Evolutionary conservation across 2,888 invertebrate genomes (phyloP).

Genomic region (Phasia obesa): DNA sequence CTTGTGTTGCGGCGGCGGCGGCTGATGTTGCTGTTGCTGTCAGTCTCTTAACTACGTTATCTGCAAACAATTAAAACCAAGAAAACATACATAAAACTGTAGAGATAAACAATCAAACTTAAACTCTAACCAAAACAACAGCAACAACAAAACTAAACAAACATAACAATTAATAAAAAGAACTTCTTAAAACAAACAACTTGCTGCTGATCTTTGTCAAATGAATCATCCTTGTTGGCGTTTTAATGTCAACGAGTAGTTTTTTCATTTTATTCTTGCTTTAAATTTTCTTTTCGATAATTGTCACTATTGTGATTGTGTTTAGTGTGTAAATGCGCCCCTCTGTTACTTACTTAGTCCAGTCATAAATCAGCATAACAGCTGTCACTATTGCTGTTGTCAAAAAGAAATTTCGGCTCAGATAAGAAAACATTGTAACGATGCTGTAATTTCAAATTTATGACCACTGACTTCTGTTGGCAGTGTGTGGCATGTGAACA

Average conservation of each 20-base stretch:
- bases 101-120: slow-evolving; percentile 36
- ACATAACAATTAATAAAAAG: slow-evolving; percentile 67
- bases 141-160: slow-evolving; percentile 18
- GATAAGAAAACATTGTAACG: slow-evolving; percentile 45
- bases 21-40: slow-evolving; percentile 31
- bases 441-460: slow-evolving; percentile 59
- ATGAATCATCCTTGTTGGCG: slow-evolving; percentile 57
- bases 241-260: slow-evolving; percentile 39
- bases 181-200: slow-evolving; percentile 32
- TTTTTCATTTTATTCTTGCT: not conserved
- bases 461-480: slow-evolving; percentile 55
- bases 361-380: slow-evolving; percentile 67
- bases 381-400: slow-evolving; percentile 57
- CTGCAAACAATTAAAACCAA: slow-evolving; percentile 69
- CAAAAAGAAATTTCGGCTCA: slow-evolving; percentile 44
- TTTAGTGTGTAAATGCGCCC: slow-evolving; percentile 2
- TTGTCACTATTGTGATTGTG: slow-evolving; percentile 24
- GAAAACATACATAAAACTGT: slow-evolving; percentile 57
- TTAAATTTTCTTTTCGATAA: slow-evolving; percentile 20
- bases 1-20: not conserved
- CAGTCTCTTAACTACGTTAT: slow-evolving; percentile 64
- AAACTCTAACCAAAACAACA: slow-evolving; percentile 13
- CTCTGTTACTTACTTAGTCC: not conserved
- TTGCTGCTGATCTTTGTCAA: slow-evolving; percentile 44
- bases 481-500: slow-evolving; percentile 30